These are phyloP conservation scores for Clostera curtula DNA, from an alignment of 2,888 invertebrate species.

Conservation along the genomic window DNA sequence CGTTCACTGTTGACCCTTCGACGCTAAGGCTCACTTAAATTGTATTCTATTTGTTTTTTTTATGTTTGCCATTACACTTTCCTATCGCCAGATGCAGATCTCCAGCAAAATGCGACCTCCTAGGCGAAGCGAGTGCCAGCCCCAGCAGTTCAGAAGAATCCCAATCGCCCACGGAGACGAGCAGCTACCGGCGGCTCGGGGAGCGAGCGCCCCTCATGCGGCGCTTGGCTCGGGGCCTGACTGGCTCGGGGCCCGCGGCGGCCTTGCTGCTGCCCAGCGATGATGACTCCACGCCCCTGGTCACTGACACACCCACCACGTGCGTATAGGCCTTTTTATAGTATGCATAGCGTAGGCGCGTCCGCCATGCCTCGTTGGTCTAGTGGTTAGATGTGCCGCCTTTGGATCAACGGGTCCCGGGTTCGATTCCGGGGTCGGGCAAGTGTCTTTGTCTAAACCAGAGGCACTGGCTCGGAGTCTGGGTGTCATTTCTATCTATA, in stretches of 20 bases:
- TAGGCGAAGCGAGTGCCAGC: constrained; percentile 58
- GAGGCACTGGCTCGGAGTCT: too few relatives aligned
- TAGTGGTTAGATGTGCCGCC: too few relatives aligned
- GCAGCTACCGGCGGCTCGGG: constrained; percentile 85
- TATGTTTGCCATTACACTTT: too few relatives aligned
- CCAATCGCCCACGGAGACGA: constrained; percentile 90
- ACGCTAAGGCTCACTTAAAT: constrained; percentile 2
- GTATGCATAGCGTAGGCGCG: too few relatives aligned
- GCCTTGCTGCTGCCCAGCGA: constrained; percentile 60
- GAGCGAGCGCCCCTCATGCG: constrained; percentile 87
- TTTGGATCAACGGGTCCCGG: too few relatives aligned
- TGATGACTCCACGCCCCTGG: constrained; percentile 85
- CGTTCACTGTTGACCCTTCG: constrained; percentile 6
- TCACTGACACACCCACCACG: constrained; percentile 78
- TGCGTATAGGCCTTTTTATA: too few relatives aligned
- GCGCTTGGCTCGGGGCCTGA: constrained; percentile 84
- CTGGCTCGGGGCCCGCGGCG: constrained; percentile 83
- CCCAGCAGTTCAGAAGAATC: constrained; percentile 89
- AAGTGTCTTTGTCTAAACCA: too few relatives aligned
- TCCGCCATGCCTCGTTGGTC: too few relatives aligned
- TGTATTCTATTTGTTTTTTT: neutral
- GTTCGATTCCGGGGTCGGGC: too few relatives aligned
- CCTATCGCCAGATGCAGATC: too few relatives aligned
- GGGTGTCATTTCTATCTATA: too few relatives aligned
- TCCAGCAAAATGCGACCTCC: constrained; percentile 54